These are phyloP conservation scores for Alloplasta piceator DNA, from an alignment of 2,888 invertebrate genomes.

Conservation along the genomic window DNA sequence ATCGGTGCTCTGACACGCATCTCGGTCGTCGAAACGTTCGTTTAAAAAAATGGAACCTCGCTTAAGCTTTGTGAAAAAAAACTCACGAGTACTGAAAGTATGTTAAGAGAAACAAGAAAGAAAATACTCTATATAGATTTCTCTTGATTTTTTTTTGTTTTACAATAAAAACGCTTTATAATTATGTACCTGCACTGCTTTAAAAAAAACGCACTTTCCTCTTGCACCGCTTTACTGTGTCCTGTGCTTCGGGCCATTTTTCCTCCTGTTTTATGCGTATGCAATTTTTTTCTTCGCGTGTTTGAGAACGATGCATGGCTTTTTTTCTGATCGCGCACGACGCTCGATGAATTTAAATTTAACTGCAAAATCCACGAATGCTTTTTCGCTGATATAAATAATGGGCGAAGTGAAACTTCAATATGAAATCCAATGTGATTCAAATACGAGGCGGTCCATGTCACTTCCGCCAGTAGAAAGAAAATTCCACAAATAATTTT, in stretches of 20 bases:
- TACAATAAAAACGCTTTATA: conserved; percentile 63
- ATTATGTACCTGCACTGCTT: background rate
- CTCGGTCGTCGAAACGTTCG: conserved; percentile 40
- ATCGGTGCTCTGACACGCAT: conserved; percentile 50
- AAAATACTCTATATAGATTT: conserved; percentile 17
- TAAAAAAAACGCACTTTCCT: conserved; percentile 43
- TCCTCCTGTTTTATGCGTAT: conserved; percentile 48
- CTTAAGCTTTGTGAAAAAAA: conserved; percentile 49
- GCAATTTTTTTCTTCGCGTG: conserved; percentile 16
- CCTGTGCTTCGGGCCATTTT: conserved; percentile 12
- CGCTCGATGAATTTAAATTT: background rate
- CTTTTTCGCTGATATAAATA: too few relatives aligned
- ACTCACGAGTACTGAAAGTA: conserved; percentile 48
- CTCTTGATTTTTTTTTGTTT: conserved; percentile 62
- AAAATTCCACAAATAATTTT: too few relatives aligned
- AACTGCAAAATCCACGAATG: too few relatives aligned
- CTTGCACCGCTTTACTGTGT: conserved; percentile 48
- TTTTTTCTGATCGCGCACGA: conserved; percentile 8
- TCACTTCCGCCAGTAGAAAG: too few relatives aligned
- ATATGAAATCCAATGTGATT: too few relatives aligned
- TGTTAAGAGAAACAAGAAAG: conserved; percentile 40
- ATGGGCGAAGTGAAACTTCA: too few relatives aligned
- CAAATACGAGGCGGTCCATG: too few relatives aligned
- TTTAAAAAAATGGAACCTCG: conserved; percentile 41
- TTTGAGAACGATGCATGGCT: conserved; percentile 46